Conservation (phyloP, 2,888 invertebrate genomes). For the Polyommatus icarus region DNA sequence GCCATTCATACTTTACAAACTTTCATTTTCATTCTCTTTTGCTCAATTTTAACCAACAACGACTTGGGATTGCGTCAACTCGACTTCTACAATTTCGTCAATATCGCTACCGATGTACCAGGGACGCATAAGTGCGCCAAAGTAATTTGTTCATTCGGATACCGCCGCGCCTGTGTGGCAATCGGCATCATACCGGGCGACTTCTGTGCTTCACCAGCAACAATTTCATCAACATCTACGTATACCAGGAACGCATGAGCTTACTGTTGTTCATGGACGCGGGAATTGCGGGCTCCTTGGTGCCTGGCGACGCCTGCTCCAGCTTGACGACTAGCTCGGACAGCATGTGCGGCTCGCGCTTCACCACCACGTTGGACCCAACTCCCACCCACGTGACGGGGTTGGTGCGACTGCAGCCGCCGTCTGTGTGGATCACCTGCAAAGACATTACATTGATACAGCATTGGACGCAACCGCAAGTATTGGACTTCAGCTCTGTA, state of each 20-base stretch:
- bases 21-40: too few relatives aligned
- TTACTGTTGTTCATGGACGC: constrained; percentile 72
- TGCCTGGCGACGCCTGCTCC: constrained; percentile 84
- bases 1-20: too few relatives aligned
- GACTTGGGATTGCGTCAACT: too few relatives aligned
- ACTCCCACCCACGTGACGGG: constrained; percentile 83
- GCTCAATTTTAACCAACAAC: too few relatives aligned
- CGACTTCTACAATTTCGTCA: neutral
- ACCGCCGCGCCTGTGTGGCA: too few relatives aligned
- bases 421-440: constrained; percentile 74
- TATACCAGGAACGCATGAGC: constrained; percentile 33
- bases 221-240: neutral
- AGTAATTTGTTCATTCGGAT: too few relatives aligned
- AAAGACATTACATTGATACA: neutral
- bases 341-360: constrained; percentile 83
- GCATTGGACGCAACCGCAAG: too few relatives aligned
- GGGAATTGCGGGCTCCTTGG: constrained; percentile 74
- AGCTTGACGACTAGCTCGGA: constrained; percentile 83
- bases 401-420: constrained; percentile 86
- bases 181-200: too few relatives aligned
- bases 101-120: constrained; percentile 21
- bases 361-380: constrained; percentile 79
- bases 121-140: neutral
- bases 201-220: neutral
- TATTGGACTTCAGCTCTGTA: too few relatives aligned